Conservation (phyloP, 2,797 vertebrate genomes). For the Acanthopagrus latus region DNA sequence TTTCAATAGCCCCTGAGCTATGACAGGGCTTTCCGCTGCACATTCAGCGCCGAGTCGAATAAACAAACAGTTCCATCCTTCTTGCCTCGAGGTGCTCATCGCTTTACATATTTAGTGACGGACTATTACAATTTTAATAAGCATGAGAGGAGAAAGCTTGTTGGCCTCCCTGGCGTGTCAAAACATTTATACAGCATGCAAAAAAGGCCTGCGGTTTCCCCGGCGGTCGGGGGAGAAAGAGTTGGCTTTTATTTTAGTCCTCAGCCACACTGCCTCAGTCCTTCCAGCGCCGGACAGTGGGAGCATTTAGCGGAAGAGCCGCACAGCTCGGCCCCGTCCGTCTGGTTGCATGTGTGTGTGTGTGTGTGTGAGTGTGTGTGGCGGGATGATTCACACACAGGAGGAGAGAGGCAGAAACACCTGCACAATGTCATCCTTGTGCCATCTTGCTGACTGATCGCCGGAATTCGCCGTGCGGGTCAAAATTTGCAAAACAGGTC, state of each 20-base stretch:
- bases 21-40: constrained; percentile 62
- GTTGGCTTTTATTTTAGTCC: constrained; percentile 77
- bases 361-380: constrained; percentile 48
- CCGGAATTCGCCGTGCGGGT: constrained; percentile 3
- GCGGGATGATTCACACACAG: constrained; percentile 52
- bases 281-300: constrained; percentile 72
- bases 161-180: constrained; percentile 61
- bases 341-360: constrained; percentile 40
- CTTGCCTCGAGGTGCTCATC: constrained; percentile 64
- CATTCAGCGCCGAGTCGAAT: constrained; percentile 64
- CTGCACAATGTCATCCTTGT: constrained; percentile 69
- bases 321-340: constrained; percentile 44
- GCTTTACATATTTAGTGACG: constrained; percentile 71
- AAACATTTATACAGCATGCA: constrained; percentile 83
- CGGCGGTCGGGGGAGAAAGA: constrained; percentile 70
- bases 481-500: not conserved
- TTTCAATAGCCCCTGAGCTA: constrained; percentile 70
- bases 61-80: constrained; percentile 77
- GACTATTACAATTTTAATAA: constrained; percentile 76
- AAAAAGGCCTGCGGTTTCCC: constrained; percentile 64
- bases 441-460: constrained; percentile 26
- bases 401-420: constrained; percentile 59
- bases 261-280: constrained; percentile 57
- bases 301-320: constrained; percentile 74
- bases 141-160: constrained; percentile 66